A percentile compares a stretch with the other conserved stretches of the same genome.
phyloP scores from a whole-genome alignment of 2,888 invertebrate species.

The Palloptera scutellata region DNA sequence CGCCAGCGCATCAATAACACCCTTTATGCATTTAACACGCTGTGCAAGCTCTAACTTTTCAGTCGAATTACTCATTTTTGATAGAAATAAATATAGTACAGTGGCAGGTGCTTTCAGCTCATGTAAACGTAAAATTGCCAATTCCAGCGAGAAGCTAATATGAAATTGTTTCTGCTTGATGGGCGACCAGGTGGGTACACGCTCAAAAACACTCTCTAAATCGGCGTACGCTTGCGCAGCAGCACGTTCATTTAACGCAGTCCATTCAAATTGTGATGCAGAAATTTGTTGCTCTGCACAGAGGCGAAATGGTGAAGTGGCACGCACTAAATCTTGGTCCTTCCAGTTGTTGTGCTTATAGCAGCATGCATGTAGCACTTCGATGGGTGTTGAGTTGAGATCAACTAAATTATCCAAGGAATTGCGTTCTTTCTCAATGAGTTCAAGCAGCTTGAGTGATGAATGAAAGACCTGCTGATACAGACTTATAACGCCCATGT shows the following conservation, averaged over 20 bases:
- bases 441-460: constrained; percentile 50
- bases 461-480: constrained; percentile 57
- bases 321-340: constrained; percentile 49
- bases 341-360: constrained; percentile 60
- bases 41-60: constrained; percentile 56
- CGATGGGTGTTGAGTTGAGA: constrained; percentile 53
- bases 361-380: constrained; percentile 57
- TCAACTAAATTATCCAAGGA: constrained; percentile 42
- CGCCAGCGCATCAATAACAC: constrained; percentile 59
- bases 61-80: constrained; percentile 56
- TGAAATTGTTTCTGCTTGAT: constrained; percentile 62
- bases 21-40: constrained; percentile 59
- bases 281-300: constrained; percentile 65
- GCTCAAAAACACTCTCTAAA: constrained; percentile 58
- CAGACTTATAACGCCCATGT: constrained; percentile 44
- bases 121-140: constrained; percentile 56
- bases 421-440: constrained; percentile 49
- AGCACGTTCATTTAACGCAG: constrained; percentile 68
- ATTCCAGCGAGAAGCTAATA: constrained; percentile 60
- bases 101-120: constrained; percentile 58
- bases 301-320: constrained; percentile 56
- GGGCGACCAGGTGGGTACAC: constrained; percentile 58
- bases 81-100: constrained; percentile 58
- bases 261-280: constrained; percentile 75
- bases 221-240: constrained; percentile 61